These are phyloP conservation scores for Syngnathus typhle DNA, from an alignment of 2,113 vertebrate genomes.

Conservation along the genomic window DNA sequence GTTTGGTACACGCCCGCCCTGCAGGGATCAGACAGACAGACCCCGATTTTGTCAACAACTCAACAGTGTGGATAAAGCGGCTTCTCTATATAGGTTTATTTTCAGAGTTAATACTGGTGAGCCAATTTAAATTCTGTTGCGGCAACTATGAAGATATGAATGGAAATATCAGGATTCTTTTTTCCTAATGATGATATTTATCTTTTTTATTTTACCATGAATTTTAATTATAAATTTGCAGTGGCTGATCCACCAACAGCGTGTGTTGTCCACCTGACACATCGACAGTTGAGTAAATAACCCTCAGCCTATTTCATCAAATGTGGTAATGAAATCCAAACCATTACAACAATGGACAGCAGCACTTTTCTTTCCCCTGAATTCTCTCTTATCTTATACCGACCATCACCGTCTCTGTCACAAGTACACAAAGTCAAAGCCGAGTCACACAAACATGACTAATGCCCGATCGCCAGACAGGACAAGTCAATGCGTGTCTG, in stretches of 20 bases:
- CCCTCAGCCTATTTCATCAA: background rate
- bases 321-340: background rate
- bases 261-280: no score
- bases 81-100: no score
- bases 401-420: conserved; percentile 30
- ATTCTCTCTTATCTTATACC: conserved; percentile 31
- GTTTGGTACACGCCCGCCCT: background rate
- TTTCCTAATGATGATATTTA: no score
- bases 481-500: background rate
- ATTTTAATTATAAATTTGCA: no score
- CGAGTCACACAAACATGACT: conserved; percentile 36
- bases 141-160: no score
- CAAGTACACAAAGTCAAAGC: conserved; percentile 36
- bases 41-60: background rate
- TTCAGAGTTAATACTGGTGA: no score
- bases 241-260: no score
- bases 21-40: background rate
- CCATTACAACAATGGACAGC: background rate
- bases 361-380: background rate
- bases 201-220: no score
- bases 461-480: background rate
- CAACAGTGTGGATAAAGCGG: background rate
- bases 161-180: no score
- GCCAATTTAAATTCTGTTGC: no score
- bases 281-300: no score